These are phyloP conservation scores for Lophius americanus DNA, from an alignment of 2,797 vertebrate genomes.

Conservation along the genomic window DNA sequence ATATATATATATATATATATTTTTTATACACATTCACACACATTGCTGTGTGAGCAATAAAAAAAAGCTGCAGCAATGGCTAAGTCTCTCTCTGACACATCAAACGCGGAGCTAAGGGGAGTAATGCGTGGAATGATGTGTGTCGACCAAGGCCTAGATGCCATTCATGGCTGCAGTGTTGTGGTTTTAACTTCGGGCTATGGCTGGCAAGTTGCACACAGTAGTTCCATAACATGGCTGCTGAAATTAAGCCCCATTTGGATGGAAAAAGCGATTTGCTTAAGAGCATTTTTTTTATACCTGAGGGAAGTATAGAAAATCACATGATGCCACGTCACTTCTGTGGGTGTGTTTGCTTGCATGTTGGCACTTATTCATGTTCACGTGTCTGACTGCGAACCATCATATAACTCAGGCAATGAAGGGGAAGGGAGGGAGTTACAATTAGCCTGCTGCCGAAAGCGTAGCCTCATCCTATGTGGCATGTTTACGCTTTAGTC, in stretches of 20 bases:
- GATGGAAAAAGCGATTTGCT: slow-evolving; percentile 1
- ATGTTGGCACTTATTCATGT: slow-evolving; percentile 56
- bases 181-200: slow-evolving; percentile 63
- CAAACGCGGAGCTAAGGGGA: slow-evolving; percentile 74
- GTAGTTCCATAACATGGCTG: slow-evolving; percentile 43
- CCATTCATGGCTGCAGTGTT: slow-evolving; percentile 72
- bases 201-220: slow-evolving; percentile 49
- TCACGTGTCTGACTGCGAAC: slow-evolving; percentile 61
- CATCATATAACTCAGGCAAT: slow-evolving; percentile 67
- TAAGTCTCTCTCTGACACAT: slow-evolving; percentile 74
- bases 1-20: slow-evolving; percentile 16
- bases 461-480: slow-evolving; percentile 65
- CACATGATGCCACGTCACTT: slow-evolving; percentile 27
- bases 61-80: slow-evolving; percentile 69
- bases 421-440: slow-evolving; percentile 70
- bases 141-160: slow-evolving; percentile 67
- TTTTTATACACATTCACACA: slow-evolving; percentile 41
- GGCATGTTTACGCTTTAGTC: slow-evolving; percentile 79
- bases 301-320: slow-evolving; percentile 42
- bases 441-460: slow-evolving; percentile 74
- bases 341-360: slow-evolving; percentile 40
- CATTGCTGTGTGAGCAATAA: slow-evolving; percentile 72
- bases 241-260: slow-evolving; percentile 27
- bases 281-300: slow-evolving; percentile 12
- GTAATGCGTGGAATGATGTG: slow-evolving; percentile 77